Evolutionary conservation across 2,113 vertebrate species (phyloP).

Genomic region (Opisthocomus hoazin): DNA sequence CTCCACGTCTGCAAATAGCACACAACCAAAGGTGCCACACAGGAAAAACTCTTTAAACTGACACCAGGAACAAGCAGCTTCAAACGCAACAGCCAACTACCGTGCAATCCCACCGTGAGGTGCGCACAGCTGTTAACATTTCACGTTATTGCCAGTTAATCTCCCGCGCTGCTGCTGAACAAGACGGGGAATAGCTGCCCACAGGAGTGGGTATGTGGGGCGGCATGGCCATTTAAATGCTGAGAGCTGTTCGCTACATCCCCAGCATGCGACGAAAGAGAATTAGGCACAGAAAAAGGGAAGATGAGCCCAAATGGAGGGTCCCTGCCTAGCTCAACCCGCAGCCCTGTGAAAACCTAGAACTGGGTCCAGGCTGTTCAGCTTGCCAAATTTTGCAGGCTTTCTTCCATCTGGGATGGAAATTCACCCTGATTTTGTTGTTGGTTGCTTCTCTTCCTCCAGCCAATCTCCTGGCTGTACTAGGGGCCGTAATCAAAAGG

Average conservation of each 20-base stretch:
- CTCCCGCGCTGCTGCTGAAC: neutral
- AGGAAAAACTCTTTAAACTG: neutral
- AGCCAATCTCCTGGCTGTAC: neutral
- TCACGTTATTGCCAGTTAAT: constrained; percentile 1
- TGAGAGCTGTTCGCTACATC: neutral
- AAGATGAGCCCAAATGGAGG: neutral
- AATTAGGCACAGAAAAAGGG: neutral
- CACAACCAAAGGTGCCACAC: neutral
- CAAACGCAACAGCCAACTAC: neutral
- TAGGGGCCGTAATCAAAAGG: rapidly evolving
- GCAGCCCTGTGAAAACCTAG: neutral
- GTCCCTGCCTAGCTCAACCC: neutral
- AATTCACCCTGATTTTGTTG: neutral
- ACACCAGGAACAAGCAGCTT: neutral
- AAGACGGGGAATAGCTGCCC: neutral
- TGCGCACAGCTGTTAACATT: constrained; percentile 2
- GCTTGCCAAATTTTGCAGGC: neutral
- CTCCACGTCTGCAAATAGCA: neutral
- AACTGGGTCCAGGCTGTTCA: neutral
- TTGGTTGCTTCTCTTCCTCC: neutral
- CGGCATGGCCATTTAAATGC: neutral
- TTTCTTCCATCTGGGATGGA: neutral
- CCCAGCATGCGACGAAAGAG: neutral
- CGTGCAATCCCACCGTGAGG: neutral
- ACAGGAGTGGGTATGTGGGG: neutral